These are phyloP conservation scores for Pyrocephalus nanus DNA, from an alignment of 2,797 vertebrate genomes.

Conservation along the genomic window DNA sequence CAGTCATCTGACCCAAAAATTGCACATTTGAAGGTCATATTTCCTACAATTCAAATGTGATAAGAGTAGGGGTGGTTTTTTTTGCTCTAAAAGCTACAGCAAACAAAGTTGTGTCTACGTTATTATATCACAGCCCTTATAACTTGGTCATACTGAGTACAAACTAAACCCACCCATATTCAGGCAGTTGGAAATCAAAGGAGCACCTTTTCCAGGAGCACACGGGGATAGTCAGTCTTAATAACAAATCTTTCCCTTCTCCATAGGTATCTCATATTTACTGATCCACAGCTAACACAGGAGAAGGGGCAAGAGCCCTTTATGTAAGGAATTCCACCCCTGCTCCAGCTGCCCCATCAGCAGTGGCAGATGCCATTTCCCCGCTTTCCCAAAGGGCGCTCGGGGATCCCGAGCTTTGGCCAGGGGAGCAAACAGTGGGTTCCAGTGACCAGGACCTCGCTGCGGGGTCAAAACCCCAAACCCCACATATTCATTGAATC, in stretches of 20 bases:
- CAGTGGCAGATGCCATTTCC: no score
- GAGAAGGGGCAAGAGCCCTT: fast-evolving
- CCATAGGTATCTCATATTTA: fast-evolving
- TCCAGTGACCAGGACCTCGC: fast-evolving
- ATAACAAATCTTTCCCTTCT: fast-evolving
- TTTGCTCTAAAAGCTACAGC: neutral
- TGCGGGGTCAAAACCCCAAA: neutral
- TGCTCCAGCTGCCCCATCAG: neutral
- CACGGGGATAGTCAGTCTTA: fast-evolving
- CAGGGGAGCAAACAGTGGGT: fast-evolving
- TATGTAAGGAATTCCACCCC: neutral
- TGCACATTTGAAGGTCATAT: neutral
- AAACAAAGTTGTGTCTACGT: neutral
- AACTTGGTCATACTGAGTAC: fast-evolving
- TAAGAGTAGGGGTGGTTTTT: neutral
- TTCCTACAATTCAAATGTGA: neutral
- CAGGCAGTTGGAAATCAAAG: neutral
- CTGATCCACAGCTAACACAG: no score
- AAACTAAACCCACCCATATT: fast-evolving
- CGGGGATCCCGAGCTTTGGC: no score
- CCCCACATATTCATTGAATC: fast-evolving
- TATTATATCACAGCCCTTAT: neutral
- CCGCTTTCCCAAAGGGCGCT: neutral
- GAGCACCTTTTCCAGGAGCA: neutral
- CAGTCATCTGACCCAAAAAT: neutral